Evolutionary conservation across 2,888 invertebrate species (phyloP), one percentile per base, ranked within the genome.

Genomic region (Merodon equestris): DNA sequence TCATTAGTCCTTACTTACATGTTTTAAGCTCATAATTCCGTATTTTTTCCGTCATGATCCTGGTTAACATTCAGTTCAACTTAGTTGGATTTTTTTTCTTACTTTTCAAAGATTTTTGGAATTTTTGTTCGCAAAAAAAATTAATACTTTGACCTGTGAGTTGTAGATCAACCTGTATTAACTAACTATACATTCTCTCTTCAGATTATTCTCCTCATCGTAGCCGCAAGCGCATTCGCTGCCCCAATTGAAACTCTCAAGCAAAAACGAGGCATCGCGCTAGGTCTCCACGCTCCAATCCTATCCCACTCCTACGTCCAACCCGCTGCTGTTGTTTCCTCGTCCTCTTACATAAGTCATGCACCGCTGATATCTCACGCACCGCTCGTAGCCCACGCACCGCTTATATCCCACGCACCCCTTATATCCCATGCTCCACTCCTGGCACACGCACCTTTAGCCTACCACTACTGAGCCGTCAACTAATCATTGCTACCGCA

Each of bases 221-320:
- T 73, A 38, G 77, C 77, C n/a, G 63, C 66, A 42, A 42, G 67
- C 12, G 77, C 57, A 27, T 58, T 85, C 76, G 85, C 85, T 60
- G 87, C 87, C 44, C 86, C 87, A 36, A 84, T 83, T 58, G 81
- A 70, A 3, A 19, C 79, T 73, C 81, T 76, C 7, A 87, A 87
- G 83, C 71, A 83, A 2, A 87, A 87, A 70, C 86, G 87, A 10
- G 87, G 87, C 17, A 70, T 87, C 36, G 57, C 84, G 0, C 71
- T 88, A 9, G 86, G 87, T 0, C 54, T 87, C 2, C 87, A 87
- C 63, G 83, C 86, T 13, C 87, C 88, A 4, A 7, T 84, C 0
- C 38, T 87, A 9, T 82, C 87, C 40, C 85, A 86, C 27, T 84
- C 85, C 82, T 84, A 84, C 53, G 83, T 85, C 5, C 85, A 86